These are phyloP conservation scores for Sphaerodactylus townsendi DNA, from an alignment of 2,113 vertebrate species.

Conservation along the genomic window DNA sequence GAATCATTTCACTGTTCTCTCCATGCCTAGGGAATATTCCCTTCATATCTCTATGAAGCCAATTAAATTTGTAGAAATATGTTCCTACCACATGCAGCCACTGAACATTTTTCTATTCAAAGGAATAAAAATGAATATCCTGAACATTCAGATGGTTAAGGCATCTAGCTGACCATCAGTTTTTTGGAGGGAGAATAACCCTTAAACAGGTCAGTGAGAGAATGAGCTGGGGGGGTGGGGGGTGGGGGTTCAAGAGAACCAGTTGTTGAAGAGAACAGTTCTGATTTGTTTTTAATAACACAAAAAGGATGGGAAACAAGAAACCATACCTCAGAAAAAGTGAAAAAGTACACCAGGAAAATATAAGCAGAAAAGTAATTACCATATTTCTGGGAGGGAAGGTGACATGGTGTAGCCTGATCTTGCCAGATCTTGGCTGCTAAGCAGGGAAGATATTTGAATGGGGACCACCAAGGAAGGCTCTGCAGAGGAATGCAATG, in stretches of 20 bases:
- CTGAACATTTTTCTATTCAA: constrained; percentile 4
- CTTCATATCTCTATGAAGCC: constrained; percentile 17
- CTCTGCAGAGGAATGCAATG: too few species aligned
- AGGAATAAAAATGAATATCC: constrained; percentile 17
- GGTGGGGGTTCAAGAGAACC: too few species aligned
- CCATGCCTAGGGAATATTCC: constrained; percentile 1
- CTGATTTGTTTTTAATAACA: neutral
- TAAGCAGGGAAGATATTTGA: too few species aligned
- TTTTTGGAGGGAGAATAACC: neutral
- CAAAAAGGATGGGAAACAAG: neutral
- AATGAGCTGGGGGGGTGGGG: too few species aligned
- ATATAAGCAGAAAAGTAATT: neutral
- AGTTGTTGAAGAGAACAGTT: neutral
- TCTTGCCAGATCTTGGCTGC: too few species aligned
- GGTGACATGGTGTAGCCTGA: too few species aligned
- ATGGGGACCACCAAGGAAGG: too few species aligned
- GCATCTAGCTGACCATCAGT: neutral
- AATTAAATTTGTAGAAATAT: constrained; percentile 16
- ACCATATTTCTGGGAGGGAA: constrained; percentile 2
- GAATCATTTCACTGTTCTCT: neutral
- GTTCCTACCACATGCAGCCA: neutral
- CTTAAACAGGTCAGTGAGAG: neutral
- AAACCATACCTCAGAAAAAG: neutral
- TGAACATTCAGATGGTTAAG: neutral
- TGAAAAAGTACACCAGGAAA: neutral